Conservation (phyloP, 2,888 invertebrate species). For the Eulithis prunata region DNA sequence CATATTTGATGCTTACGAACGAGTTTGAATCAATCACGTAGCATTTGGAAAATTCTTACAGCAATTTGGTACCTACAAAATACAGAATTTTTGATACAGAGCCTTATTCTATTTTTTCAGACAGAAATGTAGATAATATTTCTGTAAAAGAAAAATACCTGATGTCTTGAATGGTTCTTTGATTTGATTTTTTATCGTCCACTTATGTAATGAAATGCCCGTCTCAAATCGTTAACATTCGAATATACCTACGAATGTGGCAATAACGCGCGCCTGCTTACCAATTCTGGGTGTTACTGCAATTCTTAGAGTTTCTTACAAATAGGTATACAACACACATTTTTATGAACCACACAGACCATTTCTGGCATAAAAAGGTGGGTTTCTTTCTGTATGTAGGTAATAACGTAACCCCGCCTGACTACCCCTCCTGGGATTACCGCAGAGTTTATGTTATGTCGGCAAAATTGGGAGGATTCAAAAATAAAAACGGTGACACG, state of each 20-base stretch:
- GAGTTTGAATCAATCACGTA: constrained; percentile 13
- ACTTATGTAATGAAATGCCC: constrained; percentile 12
- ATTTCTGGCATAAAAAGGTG: constrained; percentile 54
- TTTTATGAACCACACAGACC: constrained; percentile 52
- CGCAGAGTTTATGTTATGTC: constrained; percentile 57
- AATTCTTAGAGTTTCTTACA: constrained; percentile 41
- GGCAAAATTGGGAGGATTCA: constrained; percentile 60
- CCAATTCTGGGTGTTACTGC: constrained; percentile 36
- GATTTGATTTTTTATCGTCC: background rate
- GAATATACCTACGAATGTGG: constrained; percentile 24
- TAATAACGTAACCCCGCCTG: constrained; percentile 55
- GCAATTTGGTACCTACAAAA: background rate
- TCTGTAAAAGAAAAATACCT: too few species aligned
- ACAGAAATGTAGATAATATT: too few species aligned
- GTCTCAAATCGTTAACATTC: constrained; percentile 28
- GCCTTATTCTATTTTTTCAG: background rate
- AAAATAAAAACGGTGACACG: constrained; percentile 56
- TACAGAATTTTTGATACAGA: background rate
- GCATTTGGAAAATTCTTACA: background rate
- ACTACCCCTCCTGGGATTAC: constrained; percentile 59
- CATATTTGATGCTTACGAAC: constrained; percentile 2
- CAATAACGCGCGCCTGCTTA: constrained; percentile 32
- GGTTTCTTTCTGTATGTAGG: constrained; percentile 50
- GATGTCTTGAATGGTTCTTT: too few species aligned
- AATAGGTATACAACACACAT: constrained; percentile 42